These are phyloP conservation scores for Zaprionus bogoriensis DNA, from an alignment of 2,888 invertebrate species.

Conservation along the genomic window DNA sequence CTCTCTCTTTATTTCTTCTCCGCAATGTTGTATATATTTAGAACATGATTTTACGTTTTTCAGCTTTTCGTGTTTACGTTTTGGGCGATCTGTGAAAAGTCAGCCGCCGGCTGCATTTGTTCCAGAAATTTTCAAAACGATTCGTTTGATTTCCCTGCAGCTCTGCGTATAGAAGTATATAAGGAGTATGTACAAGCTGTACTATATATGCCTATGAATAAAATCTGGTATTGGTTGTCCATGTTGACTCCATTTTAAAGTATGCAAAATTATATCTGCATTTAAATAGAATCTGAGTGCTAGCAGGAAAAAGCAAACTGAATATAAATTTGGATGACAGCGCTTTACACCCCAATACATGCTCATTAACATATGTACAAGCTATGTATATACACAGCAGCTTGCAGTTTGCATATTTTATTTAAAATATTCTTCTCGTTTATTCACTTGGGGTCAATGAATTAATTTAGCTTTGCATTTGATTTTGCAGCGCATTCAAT, in stretches of 20 bases:
- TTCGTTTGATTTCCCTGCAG: slow-evolving; percentile 28
- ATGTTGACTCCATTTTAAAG: not conserved
- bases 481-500: slow-evolving; percentile 21
- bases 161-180: slow-evolving; percentile 13
- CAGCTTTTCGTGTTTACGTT: slow-evolving; percentile 67
- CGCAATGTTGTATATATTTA: slow-evolving; percentile 62
- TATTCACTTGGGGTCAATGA: slow-evolving; percentile 61
- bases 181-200: slow-evolving; percentile 1
- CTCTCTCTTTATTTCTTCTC: slow-evolving; percentile 5
- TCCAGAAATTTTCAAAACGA: slow-evolving; percentile 58
- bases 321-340: slow-evolving; percentile 9
- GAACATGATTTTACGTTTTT: slow-evolving; percentile 71
- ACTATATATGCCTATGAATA: not conserved
- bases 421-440: slow-evolving; percentile 47
- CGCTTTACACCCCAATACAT: not conserved
- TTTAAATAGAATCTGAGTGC: slow-evolving; percentile 23
- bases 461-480: slow-evolving; percentile 52
- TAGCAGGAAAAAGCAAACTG: slow-evolving; percentile 2
- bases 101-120: slow-evolving; percentile 69
- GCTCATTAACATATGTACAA: not conserved
- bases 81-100: slow-evolving; percentile 56
- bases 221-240: not conserved
- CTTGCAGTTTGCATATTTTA: slow-evolving; percentile 56
- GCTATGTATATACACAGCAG: slow-evolving; percentile 19
- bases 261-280: slow-evolving; percentile 9